phyloP scores from a whole-genome alignment of 2,888 invertebrate species.

The Drymonia ruficornis region DNA sequence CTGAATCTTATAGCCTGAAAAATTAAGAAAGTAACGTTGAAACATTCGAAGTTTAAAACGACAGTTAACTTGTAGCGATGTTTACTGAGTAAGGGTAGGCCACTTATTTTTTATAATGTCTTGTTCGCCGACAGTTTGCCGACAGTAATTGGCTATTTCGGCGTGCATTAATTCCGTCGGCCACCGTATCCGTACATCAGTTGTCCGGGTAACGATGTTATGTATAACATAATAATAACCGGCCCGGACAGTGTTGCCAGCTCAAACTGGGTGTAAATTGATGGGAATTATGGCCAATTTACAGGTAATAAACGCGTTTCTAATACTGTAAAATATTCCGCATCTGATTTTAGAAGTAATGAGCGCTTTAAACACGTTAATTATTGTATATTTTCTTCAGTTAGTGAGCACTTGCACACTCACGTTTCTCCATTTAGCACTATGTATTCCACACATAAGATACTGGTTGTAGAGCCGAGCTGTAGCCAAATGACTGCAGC shows the following conservation, averaged over 20 bases:
- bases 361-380: neutral
- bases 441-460: neutral
- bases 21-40: too few species aligned
- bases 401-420: neutral
- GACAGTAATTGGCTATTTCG: slow-evolving; percentile 33
- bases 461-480: too few species aligned
- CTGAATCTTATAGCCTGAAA: too few species aligned
- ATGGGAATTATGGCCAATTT: neutral
- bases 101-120: slow-evolving; percentile 21
- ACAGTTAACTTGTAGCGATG: neutral
- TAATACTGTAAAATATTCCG: neutral
- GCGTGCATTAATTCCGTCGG: slow-evolving; percentile 24
- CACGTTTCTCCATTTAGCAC: neutral
- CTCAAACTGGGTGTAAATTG: neutral
- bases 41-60: neutral
- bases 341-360: neutral
- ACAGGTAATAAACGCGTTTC: neutral
- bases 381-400: neutral
- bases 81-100: slow-evolving; percentile 9
- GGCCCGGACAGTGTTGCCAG: neutral
- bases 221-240: slow-evolving; percentile 29
- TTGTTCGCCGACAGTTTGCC: slow-evolving; percentile 17
- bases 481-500: too few species aligned
- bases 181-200: slow-evolving; percentile 16
- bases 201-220: slow-evolving; percentile 17